phyloP scores from a whole-genome alignment of 1,140 invertebrate genomes.

The Heliconius melpomene region DNA sequence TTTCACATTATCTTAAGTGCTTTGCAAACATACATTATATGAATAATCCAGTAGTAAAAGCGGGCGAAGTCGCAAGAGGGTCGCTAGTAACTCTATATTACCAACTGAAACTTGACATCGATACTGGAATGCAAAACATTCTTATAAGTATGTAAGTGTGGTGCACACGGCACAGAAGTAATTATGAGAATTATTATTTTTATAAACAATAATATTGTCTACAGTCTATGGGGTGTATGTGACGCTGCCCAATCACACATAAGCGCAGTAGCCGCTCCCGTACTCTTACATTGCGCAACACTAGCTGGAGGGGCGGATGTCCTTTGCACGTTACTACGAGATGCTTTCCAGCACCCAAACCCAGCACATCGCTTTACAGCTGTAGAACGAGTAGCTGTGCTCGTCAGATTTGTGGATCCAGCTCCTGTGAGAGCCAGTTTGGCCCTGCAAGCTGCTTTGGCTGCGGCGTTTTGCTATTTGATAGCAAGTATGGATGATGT shows the following conservation, averaged over 20 bases:
- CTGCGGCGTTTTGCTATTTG: conserved; percentile 98
- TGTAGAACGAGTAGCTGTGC: conserved; percentile 95
- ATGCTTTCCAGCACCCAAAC: conserved; percentile 94
- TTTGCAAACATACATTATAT: no score
- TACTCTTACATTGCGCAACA: conserved; percentile 97
- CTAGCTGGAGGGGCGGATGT: conserved; percentile 95
- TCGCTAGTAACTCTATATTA: no score
- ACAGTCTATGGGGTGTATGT: conserved; percentile 95
- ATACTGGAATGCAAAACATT: no score
- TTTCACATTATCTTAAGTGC: no score
- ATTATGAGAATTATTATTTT: no score
- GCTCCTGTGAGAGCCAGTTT: conserved; percentile 91
- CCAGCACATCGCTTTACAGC: conserved; percentile 96
- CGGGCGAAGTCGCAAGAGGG: no score
- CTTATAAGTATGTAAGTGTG: no score
- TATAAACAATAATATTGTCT: background rate
- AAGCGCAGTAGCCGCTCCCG: conserved; percentile 92
- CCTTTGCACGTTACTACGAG: conserved; percentile 96
- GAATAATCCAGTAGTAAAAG: no score
- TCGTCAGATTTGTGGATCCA: conserved; percentile 95
- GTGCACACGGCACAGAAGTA: no score
- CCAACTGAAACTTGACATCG: no score
- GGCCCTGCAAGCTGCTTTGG: conserved; percentile 94
- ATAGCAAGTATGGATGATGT: conserved; percentile 98
- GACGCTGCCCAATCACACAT: conserved; percentile 97